Conservation (phyloP, 1,140 invertebrate species). For the Acyrthosiphon pisum region DNA sequence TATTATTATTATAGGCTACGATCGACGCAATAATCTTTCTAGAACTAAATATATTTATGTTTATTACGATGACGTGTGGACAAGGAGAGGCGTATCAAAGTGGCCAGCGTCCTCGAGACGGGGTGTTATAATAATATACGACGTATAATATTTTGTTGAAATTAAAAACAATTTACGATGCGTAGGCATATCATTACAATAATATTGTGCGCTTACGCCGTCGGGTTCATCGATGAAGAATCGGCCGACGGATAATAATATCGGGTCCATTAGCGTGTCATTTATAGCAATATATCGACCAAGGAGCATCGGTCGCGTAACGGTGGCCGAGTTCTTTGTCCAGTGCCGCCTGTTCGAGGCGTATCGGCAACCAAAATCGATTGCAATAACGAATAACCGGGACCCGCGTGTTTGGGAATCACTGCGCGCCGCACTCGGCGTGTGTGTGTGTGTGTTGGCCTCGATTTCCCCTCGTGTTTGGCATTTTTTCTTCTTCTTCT, state of each 20-base stretch:
- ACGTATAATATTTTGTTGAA: no score
- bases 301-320: neutral
- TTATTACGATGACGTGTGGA: no score
- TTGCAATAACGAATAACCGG: neutral
- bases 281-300: neutral
- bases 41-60: no score
- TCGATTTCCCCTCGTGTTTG: conserved; percentile 40
- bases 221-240: neutral
- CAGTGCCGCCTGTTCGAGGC: conserved; percentile 4
- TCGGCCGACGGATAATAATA: neutral
- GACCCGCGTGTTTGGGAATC: conserved; percentile 41
- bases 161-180: no score
- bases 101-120: neutral
- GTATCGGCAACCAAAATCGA: conserved; percentile 51
- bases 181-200: no score
- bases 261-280: neutral
- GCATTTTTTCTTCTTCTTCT: neutral
- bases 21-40: no score
- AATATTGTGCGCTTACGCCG: neutral
- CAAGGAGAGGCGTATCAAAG: no score
- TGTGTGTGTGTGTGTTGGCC: neutral
- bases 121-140: no score
- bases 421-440: neutral
- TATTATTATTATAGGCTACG: accelerated
- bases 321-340: conserved; percentile 30